Evolutionary conservation across 2,113 vertebrate genomes (phyloP).

Genomic region (Antechinus flavipes): DNA sequence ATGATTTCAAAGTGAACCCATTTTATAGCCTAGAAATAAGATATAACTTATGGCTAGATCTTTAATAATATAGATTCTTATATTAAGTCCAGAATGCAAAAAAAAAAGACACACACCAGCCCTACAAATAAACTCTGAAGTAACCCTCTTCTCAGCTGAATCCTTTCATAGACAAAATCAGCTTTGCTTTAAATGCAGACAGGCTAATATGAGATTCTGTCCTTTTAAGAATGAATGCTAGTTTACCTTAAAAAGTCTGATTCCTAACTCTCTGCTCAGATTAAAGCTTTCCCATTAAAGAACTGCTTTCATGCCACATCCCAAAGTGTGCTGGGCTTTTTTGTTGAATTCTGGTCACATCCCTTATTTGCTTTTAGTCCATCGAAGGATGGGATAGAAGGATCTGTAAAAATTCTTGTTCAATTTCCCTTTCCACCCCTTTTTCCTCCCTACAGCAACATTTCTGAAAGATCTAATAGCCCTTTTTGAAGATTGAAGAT

Average conservation of each 20-base stretch:
- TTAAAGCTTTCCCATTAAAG: slow-evolving; percentile 25
- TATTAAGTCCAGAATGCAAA: not conserved
- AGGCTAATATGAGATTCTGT: slow-evolving; percentile 27
- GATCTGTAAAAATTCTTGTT: not conserved
- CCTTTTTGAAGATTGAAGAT: slow-evolving; percentile 74
- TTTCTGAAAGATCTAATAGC: slow-evolving; percentile 71
- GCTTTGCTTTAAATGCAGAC: slow-evolving; percentile 29
- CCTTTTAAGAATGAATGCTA: slow-evolving; percentile 2
- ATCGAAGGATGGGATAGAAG: not conserved
- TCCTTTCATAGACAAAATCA: not conserved
- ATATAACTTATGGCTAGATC: not conserved
- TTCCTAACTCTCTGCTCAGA: not conserved
- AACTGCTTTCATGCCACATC: not conserved
- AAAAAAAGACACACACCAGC: not conserved
- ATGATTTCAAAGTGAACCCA: not conserved
- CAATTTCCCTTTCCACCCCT: not conserved
- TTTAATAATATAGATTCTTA: not conserved
- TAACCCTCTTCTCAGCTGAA: not conserved
- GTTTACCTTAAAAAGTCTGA: not conserved
- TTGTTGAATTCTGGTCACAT: not conserved
- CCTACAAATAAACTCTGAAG: rapidly evolving
- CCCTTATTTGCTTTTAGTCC: slow-evolving; percentile 20
- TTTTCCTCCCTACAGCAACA: slow-evolving; percentile 54
- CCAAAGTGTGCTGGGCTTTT: slow-evolving; percentile 24
- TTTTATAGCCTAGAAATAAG: not conserved